A percentile compares a stretch with the other conserved stretches of the same genome.
phyloP scores from a whole-genome alignment of 2,888 invertebrate genomes.

The Brachyptera putata region DNA sequence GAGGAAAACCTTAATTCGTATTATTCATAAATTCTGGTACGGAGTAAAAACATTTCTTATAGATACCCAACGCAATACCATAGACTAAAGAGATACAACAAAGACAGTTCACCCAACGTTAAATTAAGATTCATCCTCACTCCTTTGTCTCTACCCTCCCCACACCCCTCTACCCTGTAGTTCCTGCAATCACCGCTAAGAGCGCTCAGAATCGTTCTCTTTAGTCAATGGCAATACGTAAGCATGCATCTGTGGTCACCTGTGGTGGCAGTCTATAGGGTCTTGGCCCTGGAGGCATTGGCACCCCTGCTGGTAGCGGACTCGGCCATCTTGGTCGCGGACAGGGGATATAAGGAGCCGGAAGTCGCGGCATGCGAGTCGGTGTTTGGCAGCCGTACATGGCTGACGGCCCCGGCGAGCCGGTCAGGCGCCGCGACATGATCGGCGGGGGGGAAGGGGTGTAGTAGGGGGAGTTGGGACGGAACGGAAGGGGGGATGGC shows the following conservation, averaged over 20 bases:
- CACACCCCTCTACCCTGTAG: too few relatives aligned
- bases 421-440: conserved; percentile 45
- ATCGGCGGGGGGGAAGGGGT: conserved; percentile 62
- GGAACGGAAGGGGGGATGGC: conserved; percentile 55
- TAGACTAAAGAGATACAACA: too few relatives aligned
- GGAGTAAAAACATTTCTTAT: too few relatives aligned
- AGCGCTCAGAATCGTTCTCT: too few relatives aligned
- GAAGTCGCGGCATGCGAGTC: conserved; percentile 36
- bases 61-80: too few relatives aligned
- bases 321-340: conserved; percentile 63
- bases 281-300: conserved; percentile 47
- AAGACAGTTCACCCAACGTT: too few relatives aligned
- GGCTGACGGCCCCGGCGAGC: conserved; percentile 37
- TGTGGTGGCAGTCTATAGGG: conserved; percentile 46
- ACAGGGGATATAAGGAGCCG: conserved; percentile 54
- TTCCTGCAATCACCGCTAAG: too few relatives aligned
- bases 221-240: too few relatives aligned
- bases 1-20: too few relatives aligned
- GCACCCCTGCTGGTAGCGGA: conserved; percentile 47
- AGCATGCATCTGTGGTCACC: conserved; percentile 26
- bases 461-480: conserved; percentile 68
- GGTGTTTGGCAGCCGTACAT: conserved; percentile 40
- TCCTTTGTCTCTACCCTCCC: too few relatives aligned
- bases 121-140: too few relatives aligned
- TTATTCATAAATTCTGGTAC: too few relatives aligned